These are phyloP conservation scores for Lycorma delicatula DNA, from an alignment of 1,140 invertebrate species.

Conservation along the genomic window DNA sequence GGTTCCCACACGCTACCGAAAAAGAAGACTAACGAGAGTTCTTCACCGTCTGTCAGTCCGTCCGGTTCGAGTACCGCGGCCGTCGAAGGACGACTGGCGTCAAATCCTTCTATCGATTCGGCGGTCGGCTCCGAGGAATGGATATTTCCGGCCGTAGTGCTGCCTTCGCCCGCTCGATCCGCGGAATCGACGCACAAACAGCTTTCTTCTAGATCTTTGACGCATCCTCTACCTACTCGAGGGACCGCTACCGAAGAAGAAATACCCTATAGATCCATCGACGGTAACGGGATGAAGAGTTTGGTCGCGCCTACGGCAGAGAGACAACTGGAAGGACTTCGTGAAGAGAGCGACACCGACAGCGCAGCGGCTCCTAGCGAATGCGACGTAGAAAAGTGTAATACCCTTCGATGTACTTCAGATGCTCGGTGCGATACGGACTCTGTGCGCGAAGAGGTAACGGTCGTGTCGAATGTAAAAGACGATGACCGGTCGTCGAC, in stretches of 20 bases:
- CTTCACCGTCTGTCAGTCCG: slow-evolving; percentile 3
- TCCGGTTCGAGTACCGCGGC: slow-evolving; percentile 18
- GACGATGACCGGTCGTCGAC: not conserved
- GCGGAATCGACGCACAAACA: slow-evolving; percentile 11
- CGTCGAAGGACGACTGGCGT: slow-evolving; percentile 34
- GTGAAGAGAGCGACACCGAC: slow-evolving; percentile 42
- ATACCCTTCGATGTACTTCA: too few relatives aligned
- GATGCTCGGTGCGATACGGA: too few relatives aligned
- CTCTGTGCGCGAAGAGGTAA: not conserved
- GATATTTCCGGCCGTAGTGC: slow-evolving; percentile 21
- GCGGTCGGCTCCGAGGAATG: slow-evolving; percentile 48
- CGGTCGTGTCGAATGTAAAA: not conserved
- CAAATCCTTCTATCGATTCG: slow-evolving; percentile 49
- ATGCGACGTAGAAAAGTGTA: slow-evolving; percentile 6
- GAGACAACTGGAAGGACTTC: slow-evolving; percentile 38
- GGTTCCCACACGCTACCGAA: slow-evolving; percentile 18
- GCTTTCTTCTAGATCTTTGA: slow-evolving; percentile 36
- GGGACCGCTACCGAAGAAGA: slow-evolving; percentile 19
- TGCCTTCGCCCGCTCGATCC: slow-evolving; percentile 25
- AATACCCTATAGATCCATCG: slow-evolving; percentile 18
- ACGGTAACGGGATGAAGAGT: slow-evolving; percentile 41
- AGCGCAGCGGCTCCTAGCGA: slow-evolving; percentile 21
- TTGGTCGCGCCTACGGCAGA: slow-evolving; percentile 35
- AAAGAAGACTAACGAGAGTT: slow-evolving; percentile 11
- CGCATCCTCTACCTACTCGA: slow-evolving; percentile 41